These are phyloP conservation scores for Sceliomorpha sp. DNA, from an alignment of 2,888 invertebrate genomes.

Conservation along the genomic window DNA sequence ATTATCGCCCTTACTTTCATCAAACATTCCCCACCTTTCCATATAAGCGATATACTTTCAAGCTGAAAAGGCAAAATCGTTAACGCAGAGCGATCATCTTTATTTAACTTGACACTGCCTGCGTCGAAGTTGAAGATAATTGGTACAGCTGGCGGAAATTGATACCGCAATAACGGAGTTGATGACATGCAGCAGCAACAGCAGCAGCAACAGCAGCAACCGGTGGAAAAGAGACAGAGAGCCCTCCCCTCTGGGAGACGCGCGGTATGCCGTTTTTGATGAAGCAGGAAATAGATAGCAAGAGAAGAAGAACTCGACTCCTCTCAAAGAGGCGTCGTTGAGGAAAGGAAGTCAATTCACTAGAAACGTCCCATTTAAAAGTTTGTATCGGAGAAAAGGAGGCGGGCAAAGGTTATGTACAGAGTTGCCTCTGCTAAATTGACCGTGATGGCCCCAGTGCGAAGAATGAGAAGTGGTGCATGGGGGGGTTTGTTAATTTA, in stretches of 20 bases:
- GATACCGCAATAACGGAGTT: slow-evolving; percentile 67
- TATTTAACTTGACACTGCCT: slow-evolving; percentile 29
- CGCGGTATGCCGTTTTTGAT: slow-evolving; percentile 46
- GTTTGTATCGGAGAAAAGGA: slow-evolving; percentile 70
- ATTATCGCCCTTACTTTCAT: too few relatives aligned
- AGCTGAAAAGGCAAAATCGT: too few relatives aligned
- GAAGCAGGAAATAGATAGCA: slow-evolving; percentile 36
- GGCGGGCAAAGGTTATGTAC: slow-evolving; percentile 44
- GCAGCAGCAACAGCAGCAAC: too few relatives aligned
- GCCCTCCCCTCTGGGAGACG: slow-evolving; percentile 36
- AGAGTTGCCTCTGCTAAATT: slow-evolving; percentile 66
- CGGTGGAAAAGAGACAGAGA: slow-evolving; percentile 38
- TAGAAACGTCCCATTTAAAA: slow-evolving; percentile 77
- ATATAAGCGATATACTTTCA: too few relatives aligned
- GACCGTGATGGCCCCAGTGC: slow-evolving; percentile 65
- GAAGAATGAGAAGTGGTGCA: slow-evolving; percentile 57
- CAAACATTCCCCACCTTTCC: too few relatives aligned
- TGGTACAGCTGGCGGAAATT: slow-evolving; percentile 65
- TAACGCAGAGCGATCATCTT: too few relatives aligned
- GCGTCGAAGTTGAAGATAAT: slow-evolving; percentile 58
- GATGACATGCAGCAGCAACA: slow-evolving; percentile 65
- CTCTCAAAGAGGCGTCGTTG: slow-evolving; percentile 64
- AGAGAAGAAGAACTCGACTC: slow-evolving; percentile 35
- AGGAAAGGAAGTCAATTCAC: slow-evolving; percentile 71
- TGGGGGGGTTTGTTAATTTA: slow-evolving; percentile 55